A percentile compares a stretch with the other conserved stretches of the same genome.
Conservation (phyloP, 2,113 vertebrate genomes). For the Sebastes schlegelii region DNA sequence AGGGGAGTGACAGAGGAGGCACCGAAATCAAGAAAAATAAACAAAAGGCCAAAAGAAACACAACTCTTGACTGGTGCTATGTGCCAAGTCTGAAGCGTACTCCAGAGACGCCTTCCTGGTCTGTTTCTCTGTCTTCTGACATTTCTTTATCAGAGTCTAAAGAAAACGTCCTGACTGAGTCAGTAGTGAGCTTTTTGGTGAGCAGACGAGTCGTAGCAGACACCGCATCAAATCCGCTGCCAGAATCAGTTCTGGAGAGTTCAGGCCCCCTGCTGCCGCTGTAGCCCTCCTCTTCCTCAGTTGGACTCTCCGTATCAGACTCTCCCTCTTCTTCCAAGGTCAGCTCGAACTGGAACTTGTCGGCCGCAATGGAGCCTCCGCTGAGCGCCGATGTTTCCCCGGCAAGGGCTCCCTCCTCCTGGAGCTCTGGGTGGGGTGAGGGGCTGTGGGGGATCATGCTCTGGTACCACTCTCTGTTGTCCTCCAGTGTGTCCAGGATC, state of each 20-base stretch:
- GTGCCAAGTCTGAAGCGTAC: slow-evolving; percentile 75
- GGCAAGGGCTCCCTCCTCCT: background rate
- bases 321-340: slow-evolving; percentile 88
- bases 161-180: slow-evolving; percentile 75
- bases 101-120: slow-evolving; percentile 57
- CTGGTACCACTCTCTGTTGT: slow-evolving; percentile 96
- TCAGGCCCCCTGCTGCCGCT: slow-evolving; percentile 22
- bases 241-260: slow-evolving; percentile 53
- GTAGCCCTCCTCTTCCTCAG: slow-evolving; percentile 81
- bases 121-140: slow-evolving; percentile 70
- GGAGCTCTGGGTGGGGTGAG: slow-evolving; percentile 63
- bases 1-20: slow-evolving; percentile 60
- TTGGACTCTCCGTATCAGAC: slow-evolving; percentile 82
- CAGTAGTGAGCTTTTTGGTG: slow-evolving; percentile 43
- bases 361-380: slow-evolving; percentile 52
- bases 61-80: slow-evolving; percentile 68
- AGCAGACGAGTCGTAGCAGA: slow-evolving; percentile 42
- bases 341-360: slow-evolving; percentile 90
- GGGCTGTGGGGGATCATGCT: slow-evolving; percentile 94
- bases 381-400: slow-evolving; percentile 68
- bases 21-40: slow-evolving; percentile 61
- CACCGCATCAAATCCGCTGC: slow-evolving; percentile 25
- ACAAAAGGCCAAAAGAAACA: slow-evolving; percentile 34
- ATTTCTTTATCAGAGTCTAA: slow-evolving; percentile 71
- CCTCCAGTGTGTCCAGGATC: slow-evolving; percentile 92